phyloP scores from a whole-genome alignment of 2,113 vertebrate genomes.

The Sylvicapra grimmia region DNA sequence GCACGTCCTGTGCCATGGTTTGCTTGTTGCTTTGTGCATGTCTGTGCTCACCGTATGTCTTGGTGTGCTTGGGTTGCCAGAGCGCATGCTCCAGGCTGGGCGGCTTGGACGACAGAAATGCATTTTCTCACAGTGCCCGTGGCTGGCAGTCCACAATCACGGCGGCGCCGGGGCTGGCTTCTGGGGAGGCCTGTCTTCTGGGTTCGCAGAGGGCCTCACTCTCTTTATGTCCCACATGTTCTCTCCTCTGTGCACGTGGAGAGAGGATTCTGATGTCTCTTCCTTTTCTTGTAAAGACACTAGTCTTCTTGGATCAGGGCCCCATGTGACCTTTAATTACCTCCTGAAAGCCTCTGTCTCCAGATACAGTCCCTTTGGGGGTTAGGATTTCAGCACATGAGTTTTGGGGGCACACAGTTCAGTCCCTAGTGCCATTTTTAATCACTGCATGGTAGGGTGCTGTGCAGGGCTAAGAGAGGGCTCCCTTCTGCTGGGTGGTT shows the following conservation, averaged over 20 bases:
- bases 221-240: background rate
- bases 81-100: background rate
- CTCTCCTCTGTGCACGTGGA: background rate
- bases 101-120: background rate
- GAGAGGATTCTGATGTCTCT: background rate
- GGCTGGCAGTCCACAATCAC: background rate
- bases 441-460: background rate
- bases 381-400: background rate
- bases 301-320: background rate
- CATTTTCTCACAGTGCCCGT: background rate
- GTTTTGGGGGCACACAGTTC: background rate
- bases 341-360: background rate
- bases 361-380: background rate
- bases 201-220: background rate
- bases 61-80: background rate
- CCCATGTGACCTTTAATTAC: background rate
- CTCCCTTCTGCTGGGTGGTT: background rate
- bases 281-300: background rate
- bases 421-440: background rate
- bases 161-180: background rate
- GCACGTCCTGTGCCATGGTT: background rate
- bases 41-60: background rate
- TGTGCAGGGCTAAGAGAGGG: background rate
- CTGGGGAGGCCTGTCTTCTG: background rate
- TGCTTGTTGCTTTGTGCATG: background rate